Base-by-base conservation (phyloP, 1,140 invertebrate genomes). In the Maniola jurtina region DNA sequence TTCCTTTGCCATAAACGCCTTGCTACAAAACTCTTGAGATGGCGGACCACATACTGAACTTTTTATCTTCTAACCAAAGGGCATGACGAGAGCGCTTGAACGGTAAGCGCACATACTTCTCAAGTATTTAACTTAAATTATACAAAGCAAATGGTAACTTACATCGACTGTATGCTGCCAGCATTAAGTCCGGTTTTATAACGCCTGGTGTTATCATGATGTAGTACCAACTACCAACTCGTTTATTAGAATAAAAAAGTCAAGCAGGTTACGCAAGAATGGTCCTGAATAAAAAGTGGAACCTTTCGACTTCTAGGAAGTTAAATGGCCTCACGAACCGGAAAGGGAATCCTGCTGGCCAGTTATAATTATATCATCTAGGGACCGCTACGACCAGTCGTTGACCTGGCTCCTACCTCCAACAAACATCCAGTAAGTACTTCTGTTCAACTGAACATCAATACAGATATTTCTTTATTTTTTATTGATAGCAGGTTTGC, bases 221-320 rank as follows among this genome's bases (percentile, higher is more conserved):
- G 52, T 72, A 62, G 42, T 45, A 76, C 71, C 73, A 74, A 80
- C 76, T 45, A 76, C 71, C 73, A 74, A 80, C 76, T 65, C 47
- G 77, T 81, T 61, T 61, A 45, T 45, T 45, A 45, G 42, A 56
- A 42, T 78, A 78, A 83, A 83, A 84, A 86, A 84, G 76, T 73
- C 70, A 66, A 70, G 72, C 81, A 59, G 76, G 83, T 87, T 87
- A 83, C 81, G 82, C 83, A 87, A 85, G 83, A 84, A 64, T 77
- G 72, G 73, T 64, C 66, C 71, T 73, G 64, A 65, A 79, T 79
- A 85, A 87, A 84, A 86, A 83, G 77, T 79, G 67, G 79, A 76
- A 78, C 80, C 79, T 84, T 81, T 81, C 73, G 72, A 77, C 76
- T 68, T 77, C 67, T 84, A 84, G 83, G 80, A 85, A 85, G 83